Evolutionary conservation across 2,797 vertebrate species (phyloP), one percentile per base, ranked within the genome.

Genomic region (Gymnoscopelus microlampas): DNA sequence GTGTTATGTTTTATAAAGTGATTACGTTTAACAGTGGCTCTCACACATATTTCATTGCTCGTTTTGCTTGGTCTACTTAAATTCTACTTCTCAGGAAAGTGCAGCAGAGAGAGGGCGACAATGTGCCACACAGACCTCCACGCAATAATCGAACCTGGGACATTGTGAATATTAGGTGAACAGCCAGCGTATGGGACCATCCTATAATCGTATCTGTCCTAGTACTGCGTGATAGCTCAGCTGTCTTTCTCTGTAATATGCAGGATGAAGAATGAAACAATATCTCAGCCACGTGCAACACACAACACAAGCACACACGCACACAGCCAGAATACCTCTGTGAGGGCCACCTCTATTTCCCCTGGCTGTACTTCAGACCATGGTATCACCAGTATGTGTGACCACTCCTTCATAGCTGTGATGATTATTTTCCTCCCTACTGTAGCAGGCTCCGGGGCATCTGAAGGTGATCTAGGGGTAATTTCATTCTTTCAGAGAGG

Each of bases 391-490:
- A 67, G 44, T 54, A 24, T 35, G 39, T 66, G 48, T 57, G 24
- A 51, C 50, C 50, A 51, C 50, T 51, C 12, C 50, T 51, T 13
- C 39, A 44, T 44, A 8, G 53, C 51, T 47, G 23, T 67, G 44
- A 50, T 53, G 5, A 67, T 60, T 61, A 48, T 61, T 68, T 68
- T 29, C 44, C 6, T 15, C 19, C 12, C 50, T 32, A n/a, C n/a
- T n/a, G n/a, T n/a, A 53, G 50, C 39, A 24, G 32, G 49, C 48
- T 44, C 9, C 9, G 29, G 26, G 49, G 10, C 11, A 19, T 6
- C 12, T 29, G 29, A 39, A 56, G 26, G 15, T 51, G 44, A 57
- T 10, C 35, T 55, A 63, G 44, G 9, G 12, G 11, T 15, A 57
- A 15, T 24, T 56, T 23, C 26, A 51, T 19, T 13, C 15, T 55